Base-by-base conservation (phyloP, 2,113 vertebrate genomes). In the Vulpes lagopus region DNA sequence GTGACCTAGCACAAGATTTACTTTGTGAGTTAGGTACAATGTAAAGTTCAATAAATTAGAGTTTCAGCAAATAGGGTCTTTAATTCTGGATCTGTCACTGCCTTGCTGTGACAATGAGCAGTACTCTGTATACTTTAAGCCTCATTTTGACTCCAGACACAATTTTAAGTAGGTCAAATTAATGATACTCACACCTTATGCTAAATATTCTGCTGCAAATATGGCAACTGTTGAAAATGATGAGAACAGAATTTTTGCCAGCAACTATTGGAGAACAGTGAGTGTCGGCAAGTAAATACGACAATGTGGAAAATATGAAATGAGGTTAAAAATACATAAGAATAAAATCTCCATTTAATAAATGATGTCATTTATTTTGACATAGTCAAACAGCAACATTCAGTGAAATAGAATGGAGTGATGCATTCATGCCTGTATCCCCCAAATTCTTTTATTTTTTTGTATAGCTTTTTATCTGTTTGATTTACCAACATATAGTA, bases 121-220 rank as follows among this genome's bases (percentile, higher is more conserved):
- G 25, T 35, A 20, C 11, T 67, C 25, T 22, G 5, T 55, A 11
- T 78, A 25, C 35, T 17, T 32, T 32, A 57, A 85, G 43, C 51
- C 12, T 59, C 32, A 2, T 79, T 65, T 55, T 71, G 49, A 73
- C 67, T 11, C 23, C 9, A 12, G 16, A 38, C 25, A 4, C 2
- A 17, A 71, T 59, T 83, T 57, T 51, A 79, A 74, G 30, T 12
- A n/a, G 71, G 79, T 35, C 57, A 79, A 17, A 11, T 8, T 51
- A 59, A 27, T 0, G 3, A 2, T 3, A 15, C 22, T 64, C 76
- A n/a, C 2, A 5, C 51, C 11, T 38, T 23, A 0, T 53, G 67
- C 16, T 11, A 8, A 81, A 25, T 20, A 27, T 9, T 22, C 43
- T 23, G n/a, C 60, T 76, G 43, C 23, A 65, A 67, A 60, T 11